A percentile compares a stretch with the other conserved stretches of the same genome.
phyloP scores from a whole-genome alignment of 2,797 vertebrate species.

The Cyclura pinguis region DNA sequence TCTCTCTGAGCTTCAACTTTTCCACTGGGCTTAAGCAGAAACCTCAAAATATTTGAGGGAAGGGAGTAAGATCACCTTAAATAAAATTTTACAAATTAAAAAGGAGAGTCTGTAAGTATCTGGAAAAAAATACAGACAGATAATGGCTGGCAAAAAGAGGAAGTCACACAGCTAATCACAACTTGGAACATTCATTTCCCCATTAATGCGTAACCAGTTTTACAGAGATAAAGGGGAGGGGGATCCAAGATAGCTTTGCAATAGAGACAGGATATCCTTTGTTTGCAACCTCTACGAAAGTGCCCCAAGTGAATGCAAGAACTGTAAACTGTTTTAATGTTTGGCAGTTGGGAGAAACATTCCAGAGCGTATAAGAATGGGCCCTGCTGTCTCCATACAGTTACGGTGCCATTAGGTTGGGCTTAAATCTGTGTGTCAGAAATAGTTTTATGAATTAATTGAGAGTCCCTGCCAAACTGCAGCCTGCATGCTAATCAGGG shows the following conservation, averaged over 20 bases:
- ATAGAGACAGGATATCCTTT: conserved; percentile 48
- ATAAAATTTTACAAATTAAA: not conserved
- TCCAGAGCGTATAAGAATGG: conserved; percentile 17
- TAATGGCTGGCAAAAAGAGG: accelerated
- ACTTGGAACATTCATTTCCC: conserved; percentile 31
- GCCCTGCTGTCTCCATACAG: conserved; percentile 15
- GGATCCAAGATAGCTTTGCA: conserved; percentile 20
- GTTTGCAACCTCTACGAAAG: conserved; percentile 42
- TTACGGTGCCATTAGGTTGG: not conserved
- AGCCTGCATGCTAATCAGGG: not conserved
- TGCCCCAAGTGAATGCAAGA: conserved; percentile 31
- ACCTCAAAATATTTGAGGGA: not conserved
- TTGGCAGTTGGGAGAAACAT: conserved; percentile 38
- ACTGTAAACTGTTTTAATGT: conserved; percentile 37
- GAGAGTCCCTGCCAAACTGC: not conserved
- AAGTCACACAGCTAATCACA: accelerated
- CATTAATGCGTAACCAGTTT: conserved; percentile 29
- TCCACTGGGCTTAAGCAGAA: not conserved
- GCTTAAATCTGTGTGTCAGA: conserved; percentile 16
- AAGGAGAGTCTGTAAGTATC: too few species aligned
- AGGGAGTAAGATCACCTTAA: not conserved
- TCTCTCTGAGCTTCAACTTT: accelerated
- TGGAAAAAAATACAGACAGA: not conserved
- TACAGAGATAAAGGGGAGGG: conserved; percentile 16
- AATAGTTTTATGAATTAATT: conserved; percentile 19